A percentile compares a stretch with the other conserved stretches of the same genome.
Evolutionary conservation across 2,113 vertebrate species (phyloP).

Genomic region (Cinclus mexicanus): DNA sequence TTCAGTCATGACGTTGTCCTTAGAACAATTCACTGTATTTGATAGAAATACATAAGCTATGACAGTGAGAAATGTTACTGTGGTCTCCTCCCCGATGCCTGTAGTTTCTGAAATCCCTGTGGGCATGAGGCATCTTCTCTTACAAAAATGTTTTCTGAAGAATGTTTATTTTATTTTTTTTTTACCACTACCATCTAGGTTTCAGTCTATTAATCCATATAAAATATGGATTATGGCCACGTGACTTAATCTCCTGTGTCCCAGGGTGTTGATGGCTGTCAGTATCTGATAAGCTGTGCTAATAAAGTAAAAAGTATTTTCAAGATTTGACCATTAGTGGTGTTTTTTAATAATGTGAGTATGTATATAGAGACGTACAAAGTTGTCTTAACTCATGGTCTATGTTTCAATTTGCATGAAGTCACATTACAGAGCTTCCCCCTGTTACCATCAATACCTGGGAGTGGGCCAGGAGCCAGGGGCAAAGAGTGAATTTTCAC

Average conservation of each 20-base stretch:
- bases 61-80: not conserved
- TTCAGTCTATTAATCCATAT: not conserved
- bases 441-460: not conserved
- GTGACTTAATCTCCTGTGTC: not conserved
- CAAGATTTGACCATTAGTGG: not conserved
- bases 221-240: not conserved
- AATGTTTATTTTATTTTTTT: not conserved
- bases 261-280: not conserved
- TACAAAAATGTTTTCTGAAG: not conserved
- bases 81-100: not conserved
- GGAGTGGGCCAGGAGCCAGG: not conserved
- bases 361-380: too few species aligned
- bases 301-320: not conserved
- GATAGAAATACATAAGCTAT: accelerated
- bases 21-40: not conserved
- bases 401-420: not conserved
- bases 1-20: not conserved
- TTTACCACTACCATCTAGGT: not conserved
- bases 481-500: not conserved
- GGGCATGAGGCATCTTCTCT: not conserved
- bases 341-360: not conserved
- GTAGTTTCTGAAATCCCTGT: not conserved
- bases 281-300: not conserved
- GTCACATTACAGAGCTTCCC: not conserved
- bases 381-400: not conserved